Evolutionary conservation across 2,797 vertebrate species (phyloP), one percentile per base, ranked within the genome.

Genomic region (Pogonophryne albipinna): DNA sequence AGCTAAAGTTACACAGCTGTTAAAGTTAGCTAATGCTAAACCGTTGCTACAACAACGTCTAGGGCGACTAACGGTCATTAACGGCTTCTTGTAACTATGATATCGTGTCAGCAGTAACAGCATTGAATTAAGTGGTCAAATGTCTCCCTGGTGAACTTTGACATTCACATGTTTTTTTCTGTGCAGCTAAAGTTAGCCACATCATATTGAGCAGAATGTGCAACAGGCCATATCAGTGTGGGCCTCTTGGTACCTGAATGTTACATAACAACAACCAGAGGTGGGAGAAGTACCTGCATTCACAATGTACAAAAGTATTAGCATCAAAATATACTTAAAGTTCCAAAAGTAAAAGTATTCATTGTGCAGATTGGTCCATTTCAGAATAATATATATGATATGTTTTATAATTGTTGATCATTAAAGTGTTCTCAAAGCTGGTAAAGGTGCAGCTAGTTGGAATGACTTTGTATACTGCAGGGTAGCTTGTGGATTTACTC

Each of bases 11-110:
- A 47, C 27, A 13, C 23, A 8, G 45, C 10, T 13, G 60, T 60
- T 71, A 62, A 75, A 55, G 62, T 78, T 31, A 58, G 71, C 87
- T 79, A 64, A 76, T 2, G 67, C 27, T 56, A 69, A 23, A 27
- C 47, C n/a, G 19, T 14, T 45, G 20, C 34, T 44, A 3, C 20
- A 17, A 3, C 1, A 44, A 44, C 45, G 45, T 12, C 6, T 49
- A 10, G 0, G 12, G 2, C 0, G n/a, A 19, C 12, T 0, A 13
- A 38, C 34, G 6, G 34, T 38, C 34, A 3, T 17, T 55, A 1
- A n/a, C 27, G 44, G 41, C 60, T 38, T 41, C 0, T 51, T 4
- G 0, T 17, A 2, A 23, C 2, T 0, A 0, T 10, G 10, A 23
- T 13, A n/a, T 61, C 0, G 5, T 11, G 9, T 3, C 12, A 20